A percentile compares a stretch with the other conserved stretches of the same genome.
Evolutionary conservation across 2,888 invertebrate species (phyloP).

Genomic region (Orchesella flavescens): DNA sequence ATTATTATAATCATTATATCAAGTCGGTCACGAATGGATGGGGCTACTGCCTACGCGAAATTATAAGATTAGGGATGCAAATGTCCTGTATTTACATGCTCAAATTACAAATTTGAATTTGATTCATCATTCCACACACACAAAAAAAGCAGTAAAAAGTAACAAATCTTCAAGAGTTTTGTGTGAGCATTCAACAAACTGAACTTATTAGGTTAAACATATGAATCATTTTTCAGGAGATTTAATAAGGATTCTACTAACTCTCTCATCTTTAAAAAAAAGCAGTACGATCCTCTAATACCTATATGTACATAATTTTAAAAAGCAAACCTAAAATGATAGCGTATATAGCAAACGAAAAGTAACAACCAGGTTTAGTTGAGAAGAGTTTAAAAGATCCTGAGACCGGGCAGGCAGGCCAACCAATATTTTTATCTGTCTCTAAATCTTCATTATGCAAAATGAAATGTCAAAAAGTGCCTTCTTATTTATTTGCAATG

Average conservation of each 20-base stretch:
- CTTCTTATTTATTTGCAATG: not conserved
- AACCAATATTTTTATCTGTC: not conserved
- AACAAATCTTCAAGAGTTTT: not conserved
- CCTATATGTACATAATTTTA: no score
- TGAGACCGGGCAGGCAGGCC: no score
- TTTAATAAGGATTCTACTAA: not conserved
- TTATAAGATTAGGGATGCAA: conserved; percentile 45
- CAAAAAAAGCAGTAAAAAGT: not conserved
- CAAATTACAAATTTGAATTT: conserved; percentile 45
- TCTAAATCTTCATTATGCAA: conserved; percentile 10
- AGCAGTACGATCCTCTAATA: conserved; percentile 1
- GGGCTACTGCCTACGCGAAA: conserved; percentile 40
- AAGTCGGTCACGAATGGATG: conserved; percentile 37
- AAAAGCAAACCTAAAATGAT: no score
- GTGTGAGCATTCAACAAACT: no score
- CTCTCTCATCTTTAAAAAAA: conserved; percentile 1
- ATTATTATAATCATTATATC: conserved; percentile 27
- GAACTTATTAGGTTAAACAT: no score
- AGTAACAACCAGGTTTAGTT: no score
- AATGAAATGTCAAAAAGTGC: conserved; percentile 20
- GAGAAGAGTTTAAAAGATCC: no score
- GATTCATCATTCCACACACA: conserved; percentile 21
- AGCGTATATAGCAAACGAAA: no score
- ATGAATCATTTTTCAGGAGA: no score
- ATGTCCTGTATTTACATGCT: conserved; percentile 35